Percentiles rank a stretch among this genome's conserved stretches.
Evolutionary conservation across 2,888 invertebrate species (phyloP).

Genomic region (Leucoma salicis): DNA sequence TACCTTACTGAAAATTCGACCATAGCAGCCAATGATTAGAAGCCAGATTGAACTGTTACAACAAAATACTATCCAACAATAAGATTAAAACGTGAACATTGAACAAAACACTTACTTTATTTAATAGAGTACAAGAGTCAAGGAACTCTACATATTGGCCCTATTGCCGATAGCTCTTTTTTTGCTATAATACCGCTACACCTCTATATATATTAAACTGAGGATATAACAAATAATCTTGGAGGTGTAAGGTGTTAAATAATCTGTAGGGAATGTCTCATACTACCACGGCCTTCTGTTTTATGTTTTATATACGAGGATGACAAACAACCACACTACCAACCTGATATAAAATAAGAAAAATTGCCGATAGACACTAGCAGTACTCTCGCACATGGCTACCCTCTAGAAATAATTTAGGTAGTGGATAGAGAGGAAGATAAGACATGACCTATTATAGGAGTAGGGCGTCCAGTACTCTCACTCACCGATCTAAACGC

Average conservation of each 20-base stretch:
- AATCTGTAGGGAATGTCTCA: constrained; percentile 9
- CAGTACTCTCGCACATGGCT: too few relatives aligned
- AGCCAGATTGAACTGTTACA: constrained; percentile 30
- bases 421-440: too few relatives aligned
- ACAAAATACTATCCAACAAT: constrained; percentile 41
- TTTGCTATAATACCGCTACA: constrained; percentile 27
- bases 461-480: too few relatives aligned
- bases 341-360: too few relatives aligned
- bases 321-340: too few relatives aligned
- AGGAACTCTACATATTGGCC: constrained; percentile 47
- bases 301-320: too few relatives aligned
- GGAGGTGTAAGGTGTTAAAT: too few relatives aligned
- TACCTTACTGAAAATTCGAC: constrained; percentile 33
- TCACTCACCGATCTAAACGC: too few relatives aligned
- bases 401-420: too few relatives aligned
- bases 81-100: constrained; percentile 53
- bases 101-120: constrained; percentile 59
- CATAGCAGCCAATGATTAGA: constrained; percentile 35
- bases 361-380: too few relatives aligned
- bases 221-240: too few relatives aligned
- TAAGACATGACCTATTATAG: too few relatives aligned
- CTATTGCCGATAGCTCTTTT: constrained; percentile 53
- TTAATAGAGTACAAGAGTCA: constrained; percentile 54
- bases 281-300: constrained; percentile 8
- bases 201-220: constrained; percentile 13